phyloP scores from a whole-genome alignment of 2,797 vertebrate species.

The Sebastes matsubarae region DNA sequence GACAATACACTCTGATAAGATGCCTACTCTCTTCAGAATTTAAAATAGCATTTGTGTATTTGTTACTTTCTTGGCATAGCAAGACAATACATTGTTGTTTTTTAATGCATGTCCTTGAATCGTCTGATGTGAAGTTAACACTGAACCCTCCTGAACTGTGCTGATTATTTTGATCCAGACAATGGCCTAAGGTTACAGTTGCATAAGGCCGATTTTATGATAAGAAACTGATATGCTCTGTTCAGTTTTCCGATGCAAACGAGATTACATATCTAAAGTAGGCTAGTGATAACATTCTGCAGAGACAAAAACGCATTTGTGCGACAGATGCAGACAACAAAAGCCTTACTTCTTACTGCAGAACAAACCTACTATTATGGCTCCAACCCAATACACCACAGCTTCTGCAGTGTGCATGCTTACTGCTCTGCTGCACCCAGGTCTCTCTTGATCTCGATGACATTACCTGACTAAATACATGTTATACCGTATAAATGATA shows the following conservation, averaged over 20 bases:
- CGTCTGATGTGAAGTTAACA: not conserved
- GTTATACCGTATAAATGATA: not conserved
- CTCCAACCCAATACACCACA: not conserved
- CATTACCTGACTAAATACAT: not conserved
- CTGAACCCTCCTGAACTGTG: not conserved
- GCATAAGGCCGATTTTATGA: not conserved
- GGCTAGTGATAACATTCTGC: not conserved
- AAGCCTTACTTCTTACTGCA: not conserved
- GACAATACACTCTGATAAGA: slow-evolving; percentile 11
- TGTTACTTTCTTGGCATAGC: not conserved
- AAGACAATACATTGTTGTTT: slow-evolving; percentile 13
- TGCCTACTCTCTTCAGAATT: slow-evolving; percentile 1
- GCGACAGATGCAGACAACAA: not conserved
- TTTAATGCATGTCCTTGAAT: slow-evolving; percentile 8
- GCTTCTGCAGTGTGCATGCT: not conserved
- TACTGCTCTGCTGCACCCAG: not conserved
- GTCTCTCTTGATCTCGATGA: not conserved
- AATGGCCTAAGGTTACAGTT: slow-evolving; percentile 13
- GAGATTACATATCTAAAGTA: not conserved
- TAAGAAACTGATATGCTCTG: not conserved
- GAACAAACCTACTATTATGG: not conserved
- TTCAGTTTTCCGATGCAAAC: not conserved
- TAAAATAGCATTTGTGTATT: not conserved
- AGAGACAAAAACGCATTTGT: not conserved
- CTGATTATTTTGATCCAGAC: slow-evolving; percentile 29